phyloP scores from a whole-genome alignment of 2,113 vertebrate species.

The Tapirus terrestris region DNA sequence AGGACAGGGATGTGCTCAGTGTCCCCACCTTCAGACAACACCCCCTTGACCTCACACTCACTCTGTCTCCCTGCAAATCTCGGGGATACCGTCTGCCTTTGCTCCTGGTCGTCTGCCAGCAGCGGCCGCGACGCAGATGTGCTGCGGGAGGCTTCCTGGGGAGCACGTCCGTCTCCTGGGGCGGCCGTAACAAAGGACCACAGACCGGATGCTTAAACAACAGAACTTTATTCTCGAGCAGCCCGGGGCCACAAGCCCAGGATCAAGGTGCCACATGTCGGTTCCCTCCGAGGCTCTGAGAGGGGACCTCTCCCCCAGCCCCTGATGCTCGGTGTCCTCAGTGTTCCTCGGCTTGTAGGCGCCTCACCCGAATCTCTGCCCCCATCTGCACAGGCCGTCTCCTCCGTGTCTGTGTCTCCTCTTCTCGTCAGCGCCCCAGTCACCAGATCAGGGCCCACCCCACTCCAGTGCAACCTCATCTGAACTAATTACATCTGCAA shows the following conservation, averaged over 20 bases:
- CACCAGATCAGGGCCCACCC: not conserved
- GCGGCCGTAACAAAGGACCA: too few relatives aligned
- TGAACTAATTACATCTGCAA: too few relatives aligned
- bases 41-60: not conserved
- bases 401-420: not conserved
- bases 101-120: not conserved
- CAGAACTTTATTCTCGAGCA: not conserved
- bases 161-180: not conserved
- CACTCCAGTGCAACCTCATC: not conserved
- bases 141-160: not conserved
- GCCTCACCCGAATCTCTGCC: not conserved
- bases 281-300: not conserved
- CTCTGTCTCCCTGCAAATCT: not conserved
- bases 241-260: not conserved
- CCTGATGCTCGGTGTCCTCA: fast-evolving
- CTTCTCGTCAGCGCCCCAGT: not conserved
- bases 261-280: not conserved
- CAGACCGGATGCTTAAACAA: not conserved
- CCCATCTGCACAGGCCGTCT: not conserved
- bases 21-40: not conserved
- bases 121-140: not conserved
- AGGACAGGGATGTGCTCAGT: not conserved
- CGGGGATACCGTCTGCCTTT: not conserved
- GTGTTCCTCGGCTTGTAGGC: not conserved
- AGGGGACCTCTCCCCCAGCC: too few relatives aligned